Percentiles rank a stretch among this genome's conserved stretches.
phyloP scores from a whole-genome alignment of 2,888 invertebrate genomes.

The Dasypolia templi region DNA sequence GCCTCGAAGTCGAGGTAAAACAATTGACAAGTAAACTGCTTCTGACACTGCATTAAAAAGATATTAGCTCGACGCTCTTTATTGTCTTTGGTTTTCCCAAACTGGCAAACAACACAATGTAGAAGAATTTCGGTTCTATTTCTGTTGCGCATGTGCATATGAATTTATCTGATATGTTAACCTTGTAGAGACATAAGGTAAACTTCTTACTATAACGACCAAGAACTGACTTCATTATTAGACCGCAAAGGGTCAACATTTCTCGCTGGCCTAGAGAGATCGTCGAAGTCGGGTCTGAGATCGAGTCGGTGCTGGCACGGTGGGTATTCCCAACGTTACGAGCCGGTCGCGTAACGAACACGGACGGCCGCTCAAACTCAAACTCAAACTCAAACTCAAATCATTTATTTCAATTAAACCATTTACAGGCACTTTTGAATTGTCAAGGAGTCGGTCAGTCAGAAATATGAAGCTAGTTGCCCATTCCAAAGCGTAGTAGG shows the following conservation, averaged over 20 bases:
- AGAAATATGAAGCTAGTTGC: too few relatives aligned
- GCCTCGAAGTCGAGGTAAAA: conserved; percentile 47
- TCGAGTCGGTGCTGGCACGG: conserved; percentile 51
- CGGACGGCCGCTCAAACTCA: conserved; percentile 66
- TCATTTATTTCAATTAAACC: too few relatives aligned
- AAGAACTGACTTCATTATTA: conserved; percentile 40
- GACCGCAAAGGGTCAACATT: conserved; percentile 44
- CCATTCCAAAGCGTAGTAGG: too few relatives aligned
- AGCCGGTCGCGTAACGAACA: conserved; percentile 72
- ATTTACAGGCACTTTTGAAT: too few relatives aligned
- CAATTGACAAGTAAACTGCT: conserved; percentile 73
- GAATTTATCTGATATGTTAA: conserved; percentile 77
- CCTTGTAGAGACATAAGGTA: conserved; percentile 68
- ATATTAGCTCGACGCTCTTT: conserved; percentile 69
- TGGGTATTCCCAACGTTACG: conserved; percentile 82
- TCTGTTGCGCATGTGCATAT: conserved; percentile 76
- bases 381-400: too few relatives aligned
- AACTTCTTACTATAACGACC: conserved; percentile 63
- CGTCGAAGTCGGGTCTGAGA: conserved; percentile 49
- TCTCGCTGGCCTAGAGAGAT: conserved; percentile 35
- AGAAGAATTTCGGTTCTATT: conserved; percentile 72
- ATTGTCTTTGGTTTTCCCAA: conserved; percentile 77
- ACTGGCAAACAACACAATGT: conserved; percentile 58
- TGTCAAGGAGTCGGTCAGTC: too few relatives aligned
- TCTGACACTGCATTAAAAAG: conserved; percentile 74